Evolutionary conservation across 2,113 vertebrate genomes (phyloP), one percentile per base, ranked within the genome.

Genomic region (Proteles cristata): DNA sequence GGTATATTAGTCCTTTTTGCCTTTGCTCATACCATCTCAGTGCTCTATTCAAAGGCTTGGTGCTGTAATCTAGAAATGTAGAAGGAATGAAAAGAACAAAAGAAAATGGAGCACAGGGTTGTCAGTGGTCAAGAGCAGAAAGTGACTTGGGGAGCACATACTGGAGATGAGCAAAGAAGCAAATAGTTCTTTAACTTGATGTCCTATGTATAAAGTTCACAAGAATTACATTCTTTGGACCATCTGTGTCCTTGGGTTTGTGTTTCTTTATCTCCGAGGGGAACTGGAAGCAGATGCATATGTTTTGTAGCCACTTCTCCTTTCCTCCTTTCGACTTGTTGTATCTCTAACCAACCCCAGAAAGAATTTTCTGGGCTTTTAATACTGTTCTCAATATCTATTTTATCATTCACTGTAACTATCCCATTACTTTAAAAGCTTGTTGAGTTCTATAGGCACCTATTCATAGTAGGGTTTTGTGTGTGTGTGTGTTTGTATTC

Each of bases 231-330:
- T 74, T 68, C 11, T 17, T 19, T 88, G 53, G 43, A 73, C 5
- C 43, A 50, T 25, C 33, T 77, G 53, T 68, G 4, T 50, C 16
- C 2, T 90, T 45, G 26, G 15, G 5, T 66, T 74, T 86, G 16
- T 94, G 25, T 83, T 93, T 96, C 48, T 93, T 85, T 61, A 90
- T 94, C 14, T 73, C 17, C 58, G 21, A 96, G 12, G 61, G 58
- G 77, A 97, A 91, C 65, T 88, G 50, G 66, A 96, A 95, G 66
- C 58, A 84, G n/a, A 76, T 45, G 26, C 10, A 39, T 48, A 63
- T 69, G 26, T 61, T 50, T 88, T 81, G 5, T 53, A 83, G 68
- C 45, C 68, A 88, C 65, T 94, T 88, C 82, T 86, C 11, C 19
- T 86, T 73, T 16, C 26, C 26, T 15, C 23, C 7, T 81, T 76